phyloP scores from a whole-genome alignment of 2,888 invertebrate species.

The Diabrotica balteata region DNA sequence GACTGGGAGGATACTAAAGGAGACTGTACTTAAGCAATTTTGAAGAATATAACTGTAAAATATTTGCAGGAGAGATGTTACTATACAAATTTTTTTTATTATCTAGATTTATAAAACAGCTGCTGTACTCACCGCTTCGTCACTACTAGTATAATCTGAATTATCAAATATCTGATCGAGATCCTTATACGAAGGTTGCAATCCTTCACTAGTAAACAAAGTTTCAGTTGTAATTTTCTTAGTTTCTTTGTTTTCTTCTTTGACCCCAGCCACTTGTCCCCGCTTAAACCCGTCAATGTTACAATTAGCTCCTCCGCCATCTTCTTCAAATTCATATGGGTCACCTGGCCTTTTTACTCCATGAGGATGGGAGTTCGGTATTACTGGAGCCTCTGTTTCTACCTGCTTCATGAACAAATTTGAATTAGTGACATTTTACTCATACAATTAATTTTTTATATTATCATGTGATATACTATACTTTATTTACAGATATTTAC shows the following conservation, averaged over 20 bases:
- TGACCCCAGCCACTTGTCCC: constrained; percentile 52
- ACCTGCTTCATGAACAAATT: constrained; percentile 41
- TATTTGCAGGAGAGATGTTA: too few relatives aligned
- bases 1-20: too few relatives aligned
- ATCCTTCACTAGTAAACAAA: constrained; percentile 86
- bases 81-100: too few relatives aligned
- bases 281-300: constrained; percentile 64
- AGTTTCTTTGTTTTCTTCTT: constrained; percentile 59
- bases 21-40: too few relatives aligned
- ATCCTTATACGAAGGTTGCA: constrained; percentile 88
- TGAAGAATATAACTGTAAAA: too few relatives aligned
- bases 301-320: constrained; percentile 63
- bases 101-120: too few relatives aligned
- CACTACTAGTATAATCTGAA: constrained; percentile 87
- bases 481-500: too few relatives aligned
- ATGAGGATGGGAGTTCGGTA: constrained; percentile 43
- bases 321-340: constrained; percentile 78
- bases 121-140: constrained; percentile 76
- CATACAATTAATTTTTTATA: neutral
- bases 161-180: constrained; percentile 95
- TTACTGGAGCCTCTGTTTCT: constrained; percentile 44
- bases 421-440: constrained; percentile 4
- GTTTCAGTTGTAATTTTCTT: constrained; percentile 69
- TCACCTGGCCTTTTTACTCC: constrained; percentile 63
- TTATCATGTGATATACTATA: too few relatives aligned